Conservation (phyloP, 2,797 vertebrate genomes). For the Gorsachius magnificus region DNA sequence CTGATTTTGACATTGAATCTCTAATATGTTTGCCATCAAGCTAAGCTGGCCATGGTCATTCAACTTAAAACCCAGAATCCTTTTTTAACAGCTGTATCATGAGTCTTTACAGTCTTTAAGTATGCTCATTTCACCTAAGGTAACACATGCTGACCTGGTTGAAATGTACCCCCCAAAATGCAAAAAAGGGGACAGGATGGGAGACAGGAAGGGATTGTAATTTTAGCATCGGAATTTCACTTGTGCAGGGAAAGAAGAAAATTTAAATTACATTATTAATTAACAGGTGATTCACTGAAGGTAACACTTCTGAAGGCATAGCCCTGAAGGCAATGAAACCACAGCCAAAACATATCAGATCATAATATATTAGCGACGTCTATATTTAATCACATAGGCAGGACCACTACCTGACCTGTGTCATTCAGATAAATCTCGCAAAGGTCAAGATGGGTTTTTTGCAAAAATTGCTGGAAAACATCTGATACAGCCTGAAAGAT, state of each 20-base stretch:
- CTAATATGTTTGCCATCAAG: background rate
- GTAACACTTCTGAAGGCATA: background rate
- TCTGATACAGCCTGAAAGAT: background rate
- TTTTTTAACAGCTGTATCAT: background rate
- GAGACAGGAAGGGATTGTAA: background rate
- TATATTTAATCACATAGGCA: background rate
- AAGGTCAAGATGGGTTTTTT: background rate
- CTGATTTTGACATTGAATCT: background rate
- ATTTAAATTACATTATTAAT: background rate
- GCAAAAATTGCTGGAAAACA: background rate
- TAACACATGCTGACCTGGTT: background rate
- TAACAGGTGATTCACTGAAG: background rate
- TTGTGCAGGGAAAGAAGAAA: background rate
- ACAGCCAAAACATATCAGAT: background rate
- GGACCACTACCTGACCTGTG: background rate
- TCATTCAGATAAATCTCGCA: background rate
- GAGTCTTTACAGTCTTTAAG: background rate
- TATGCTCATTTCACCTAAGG: background rate
- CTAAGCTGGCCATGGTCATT: background rate
- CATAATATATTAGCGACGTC: background rate
- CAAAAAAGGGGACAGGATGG: rapidly evolving
- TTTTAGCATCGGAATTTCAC: background rate
- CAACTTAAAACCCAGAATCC: background rate
- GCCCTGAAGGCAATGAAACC: background rate
- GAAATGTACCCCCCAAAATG: background rate